Conservation (phyloP, 2,888 invertebrate species). For the Synergus laeviventris region DNA sequence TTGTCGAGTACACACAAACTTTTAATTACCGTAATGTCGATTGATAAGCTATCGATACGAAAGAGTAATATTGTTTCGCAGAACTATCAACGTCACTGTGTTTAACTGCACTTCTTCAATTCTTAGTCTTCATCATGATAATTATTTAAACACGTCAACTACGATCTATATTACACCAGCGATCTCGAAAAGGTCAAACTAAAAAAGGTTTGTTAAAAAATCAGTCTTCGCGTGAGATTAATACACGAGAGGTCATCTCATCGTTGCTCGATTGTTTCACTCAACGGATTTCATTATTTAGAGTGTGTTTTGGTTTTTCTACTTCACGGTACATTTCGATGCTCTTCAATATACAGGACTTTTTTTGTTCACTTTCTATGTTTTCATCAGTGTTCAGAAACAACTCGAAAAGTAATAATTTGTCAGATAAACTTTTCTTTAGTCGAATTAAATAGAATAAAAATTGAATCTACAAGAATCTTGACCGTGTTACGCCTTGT, state of each 20-base stretch:
- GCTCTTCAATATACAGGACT: neutral
- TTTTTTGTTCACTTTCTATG: neutral
- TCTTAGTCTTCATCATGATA: constrained; percentile 36
- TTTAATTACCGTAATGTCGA: constrained; percentile 12
- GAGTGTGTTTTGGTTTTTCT: constrained; percentile 26
- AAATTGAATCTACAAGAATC: neutral
- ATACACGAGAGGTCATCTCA: constrained; percentile 45
- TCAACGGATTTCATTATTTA: constrained; percentile 12
- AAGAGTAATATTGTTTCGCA: constrained; percentile 48
- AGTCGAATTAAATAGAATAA: neutral
- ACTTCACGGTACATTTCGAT: neutral
- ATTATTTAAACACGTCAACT: constrained; percentile 44
- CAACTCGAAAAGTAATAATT: neutral
- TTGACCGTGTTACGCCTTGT: too few relatives aligned
- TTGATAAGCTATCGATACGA: constrained; percentile 41
- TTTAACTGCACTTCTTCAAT: constrained; percentile 2
- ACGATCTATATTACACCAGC: constrained; percentile 51
- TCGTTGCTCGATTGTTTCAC: constrained; percentile 48
- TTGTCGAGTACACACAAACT: constrained; percentile 40
- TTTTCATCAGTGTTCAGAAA: neutral
- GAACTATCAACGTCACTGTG: constrained; percentile 29
- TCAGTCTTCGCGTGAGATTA: constrained; percentile 53
- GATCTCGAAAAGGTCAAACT: constrained; percentile 40
- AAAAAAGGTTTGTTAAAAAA: constrained; percentile 46
- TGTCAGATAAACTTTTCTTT: neutral